Evolutionary conservation across 2,888 invertebrate species (phyloP).

Genomic region (Tinea trinotella): DNA sequence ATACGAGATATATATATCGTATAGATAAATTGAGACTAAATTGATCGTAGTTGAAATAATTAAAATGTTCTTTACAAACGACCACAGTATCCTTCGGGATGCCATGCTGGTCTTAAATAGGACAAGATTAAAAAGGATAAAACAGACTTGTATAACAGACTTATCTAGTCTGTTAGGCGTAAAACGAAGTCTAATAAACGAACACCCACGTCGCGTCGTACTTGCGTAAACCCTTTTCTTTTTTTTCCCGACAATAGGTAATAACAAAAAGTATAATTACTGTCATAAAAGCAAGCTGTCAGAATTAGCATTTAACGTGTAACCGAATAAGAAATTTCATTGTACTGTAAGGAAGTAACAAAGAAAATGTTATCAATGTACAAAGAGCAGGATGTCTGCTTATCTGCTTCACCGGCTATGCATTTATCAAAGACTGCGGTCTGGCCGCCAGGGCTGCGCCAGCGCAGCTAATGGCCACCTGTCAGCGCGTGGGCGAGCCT

Average conservation of each 20-base stretch:
- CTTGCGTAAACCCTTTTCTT: background rate
- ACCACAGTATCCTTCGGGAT: too few relatives aligned
- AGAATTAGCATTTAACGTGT: slow-evolving; percentile 9
- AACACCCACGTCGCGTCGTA: slow-evolving; percentile 1
- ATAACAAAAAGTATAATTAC: background rate
- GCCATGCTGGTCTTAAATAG: too few relatives aligned
- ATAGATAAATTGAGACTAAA: too few relatives aligned
- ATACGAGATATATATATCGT: too few relatives aligned
- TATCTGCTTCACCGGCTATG: slow-evolving; percentile 35
- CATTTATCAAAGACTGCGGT: slow-evolving; percentile 36
- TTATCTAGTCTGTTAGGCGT: background rate
- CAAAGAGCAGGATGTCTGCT: slow-evolving; percentile 34
- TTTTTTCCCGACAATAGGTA: background rate
- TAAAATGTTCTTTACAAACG: too few relatives aligned
- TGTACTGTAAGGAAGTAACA: slow-evolving; percentile 6
- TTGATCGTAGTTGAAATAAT: too few relatives aligned
- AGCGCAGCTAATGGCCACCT: slow-evolving; percentile 45
- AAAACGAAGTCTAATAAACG: background rate
- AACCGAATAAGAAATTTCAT: background rate
- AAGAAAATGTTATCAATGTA: slow-evolving; percentile 14
- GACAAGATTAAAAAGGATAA: slow-evolving; percentile 1
- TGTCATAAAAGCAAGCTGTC: background rate
- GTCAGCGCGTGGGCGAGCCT: slow-evolving; percentile 54
- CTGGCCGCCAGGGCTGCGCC: slow-evolving; percentile 39
- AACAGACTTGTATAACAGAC: too few relatives aligned